These are phyloP conservation scores for Drosophila engyochracea DNA, from an alignment of 2,888 invertebrate species.

Conservation along the genomic window DNA sequence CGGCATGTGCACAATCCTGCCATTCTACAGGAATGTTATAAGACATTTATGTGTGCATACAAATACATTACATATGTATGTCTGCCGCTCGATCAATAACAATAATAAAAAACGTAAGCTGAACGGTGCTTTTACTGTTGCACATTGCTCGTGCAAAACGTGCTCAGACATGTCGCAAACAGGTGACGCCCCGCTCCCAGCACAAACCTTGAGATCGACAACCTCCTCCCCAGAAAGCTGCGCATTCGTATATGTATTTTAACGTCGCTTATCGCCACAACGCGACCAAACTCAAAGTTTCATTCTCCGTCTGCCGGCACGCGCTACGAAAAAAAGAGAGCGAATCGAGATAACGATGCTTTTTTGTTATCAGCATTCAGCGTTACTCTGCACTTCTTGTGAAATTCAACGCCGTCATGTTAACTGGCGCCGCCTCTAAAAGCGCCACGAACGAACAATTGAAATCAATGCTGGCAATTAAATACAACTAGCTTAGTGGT, in stretches of 20 bases:
- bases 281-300: slow-evolving; percentile 18
- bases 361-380: slow-evolving; percentile 26
- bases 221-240: slow-evolving; percentile 12
- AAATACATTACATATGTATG: slow-evolving; percentile 11
- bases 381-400: slow-evolving; percentile 55
- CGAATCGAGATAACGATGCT: slow-evolving; percentile 43
- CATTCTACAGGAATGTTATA: slow-evolving; percentile 37
- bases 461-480: slow-evolving; percentile 30
- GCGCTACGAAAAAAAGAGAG: slow-evolving; percentile 28
- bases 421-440: slow-evolving; percentile 50
- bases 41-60: neutral
- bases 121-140: slow-evolving; percentile 61
- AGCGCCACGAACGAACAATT: slow-evolving; percentile 13
- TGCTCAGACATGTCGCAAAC: slow-evolving; percentile 58
- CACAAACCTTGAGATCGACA: slow-evolving; percentile 45
- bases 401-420: slow-evolving; percentile 67
- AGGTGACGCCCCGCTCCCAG: slow-evolving; percentile 46
- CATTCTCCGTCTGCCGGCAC: slow-evolving; percentile 50
- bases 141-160: slow-evolving; percentile 50
- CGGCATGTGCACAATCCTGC: slow-evolving; percentile 50
- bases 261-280: slow-evolving; percentile 49
- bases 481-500: neutral
- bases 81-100: slow-evolving; percentile 25
- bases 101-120: slow-evolving; percentile 2
- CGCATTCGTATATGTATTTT: neutral